These are phyloP conservation scores for Zaprionus vittiger DNA, from an alignment of 1,140 invertebrate species.

Conservation along the genomic window DNA sequence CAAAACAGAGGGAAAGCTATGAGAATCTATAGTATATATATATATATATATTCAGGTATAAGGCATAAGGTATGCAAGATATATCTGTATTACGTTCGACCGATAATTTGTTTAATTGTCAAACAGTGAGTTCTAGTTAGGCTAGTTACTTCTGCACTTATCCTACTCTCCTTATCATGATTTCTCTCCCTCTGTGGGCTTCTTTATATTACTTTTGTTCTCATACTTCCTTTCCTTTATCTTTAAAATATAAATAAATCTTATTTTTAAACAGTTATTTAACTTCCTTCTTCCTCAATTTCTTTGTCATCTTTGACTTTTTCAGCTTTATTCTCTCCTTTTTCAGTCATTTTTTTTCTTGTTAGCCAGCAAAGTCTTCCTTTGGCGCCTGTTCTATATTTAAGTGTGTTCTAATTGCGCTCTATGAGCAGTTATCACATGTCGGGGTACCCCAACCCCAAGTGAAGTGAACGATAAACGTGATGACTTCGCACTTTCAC, in stretches of 20 bases:
- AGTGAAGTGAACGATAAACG: slow-evolving; percentile 3
- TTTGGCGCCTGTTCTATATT: slow-evolving; percentile 14
- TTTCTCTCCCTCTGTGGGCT: not conserved
- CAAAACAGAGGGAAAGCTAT: too few species aligned
- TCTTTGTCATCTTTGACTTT: not conserved
- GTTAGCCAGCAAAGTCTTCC: not conserved
- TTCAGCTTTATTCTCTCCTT: not conserved
- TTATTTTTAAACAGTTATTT: too few species aligned
- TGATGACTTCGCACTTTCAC: slow-evolving; percentile 11
- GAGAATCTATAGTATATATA: too few species aligned
- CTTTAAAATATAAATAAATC: too few species aligned
- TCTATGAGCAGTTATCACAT: slow-evolving; percentile 28
- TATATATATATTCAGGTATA: too few species aligned
- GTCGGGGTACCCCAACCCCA: slow-evolving; percentile 6
- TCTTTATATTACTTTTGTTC: too few species aligned
- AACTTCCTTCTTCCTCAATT: not conserved
- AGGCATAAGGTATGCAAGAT: too few species aligned
- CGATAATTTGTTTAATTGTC: too few species aligned
- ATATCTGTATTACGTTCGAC: too few species aligned
- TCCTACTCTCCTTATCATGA: not conserved
- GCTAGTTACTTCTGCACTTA: not conserved
- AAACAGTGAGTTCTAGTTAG: too few species aligned
- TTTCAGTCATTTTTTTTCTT: not conserved
- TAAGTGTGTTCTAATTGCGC: slow-evolving; percentile 18
- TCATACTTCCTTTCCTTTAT: too few species aligned